Base-by-base conservation (phyloP, 2,797 vertebrate genomes). In the Poeciliopsis paucimaculata region DNA sequence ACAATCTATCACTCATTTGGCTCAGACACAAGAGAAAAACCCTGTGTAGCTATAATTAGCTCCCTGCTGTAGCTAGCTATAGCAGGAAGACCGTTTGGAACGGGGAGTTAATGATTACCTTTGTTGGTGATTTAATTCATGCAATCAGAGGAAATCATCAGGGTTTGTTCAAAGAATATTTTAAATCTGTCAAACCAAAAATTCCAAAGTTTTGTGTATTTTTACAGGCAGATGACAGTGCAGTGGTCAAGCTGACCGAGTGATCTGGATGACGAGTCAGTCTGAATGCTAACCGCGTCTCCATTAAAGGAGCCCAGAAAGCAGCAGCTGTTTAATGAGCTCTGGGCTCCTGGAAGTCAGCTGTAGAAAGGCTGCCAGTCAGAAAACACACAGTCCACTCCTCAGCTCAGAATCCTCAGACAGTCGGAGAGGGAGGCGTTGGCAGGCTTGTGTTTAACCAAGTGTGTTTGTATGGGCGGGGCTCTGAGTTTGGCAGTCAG, bases 341-440 rank as follows among this genome's bases (percentile, higher is more conserved):
- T 41, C 82, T 66, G 72, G 82, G 49, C 84, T 81, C 85, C 81
- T 8, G 77, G 80, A 85, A 36, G 53, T 28, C n/a, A 11, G 34
- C 4, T 46, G 70, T 78, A 62, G 80, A 80, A 83, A 79, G 75
- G 76, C 75, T 46, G 34, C 62, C 20, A 31, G 72, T 43, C 18
- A 71, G 39, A 64, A 60, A 70, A 72, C 66, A 39, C 82, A 53
- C 41, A 9, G 74, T 34, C 20, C 79, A 77, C 68, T 66, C 45
- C 72, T 26, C 16, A 11, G 60, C 81, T 60, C 57, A 45, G 53
- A 62, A 51, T 7, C 49, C 49, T 51, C 49, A 34, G 5, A 62
- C 60, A 51, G 49, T 45, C 23, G 41, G 74, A 84, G 75, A 78
- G 74, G 0, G 28, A 53, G 77, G 57, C 41, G 62, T 79, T 70